Conservation (phyloP, 1,140 invertebrate genomes). For the Leptinotarsa undecemlineata region DNA sequence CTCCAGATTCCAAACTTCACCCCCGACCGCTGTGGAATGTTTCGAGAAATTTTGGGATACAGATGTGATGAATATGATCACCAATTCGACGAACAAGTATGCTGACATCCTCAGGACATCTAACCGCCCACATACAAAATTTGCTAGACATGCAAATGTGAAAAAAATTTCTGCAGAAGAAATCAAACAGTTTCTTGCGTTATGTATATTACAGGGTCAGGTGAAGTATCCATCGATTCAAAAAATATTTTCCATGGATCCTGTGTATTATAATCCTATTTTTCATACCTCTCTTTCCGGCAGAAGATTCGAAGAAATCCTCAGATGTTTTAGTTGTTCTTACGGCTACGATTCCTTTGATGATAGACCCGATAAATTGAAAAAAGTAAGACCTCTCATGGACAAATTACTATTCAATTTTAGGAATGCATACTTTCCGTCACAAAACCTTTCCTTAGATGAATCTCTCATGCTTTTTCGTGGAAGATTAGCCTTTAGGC, state of each 20-base stretch:
- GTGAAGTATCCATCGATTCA: neutral
- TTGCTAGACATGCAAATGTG: slow-evolving; percentile 8
- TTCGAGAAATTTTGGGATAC: slow-evolving; percentile 15
- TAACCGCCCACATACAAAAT: neutral
- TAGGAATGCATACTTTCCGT: slow-evolving; percentile 17
- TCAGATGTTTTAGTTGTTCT: slow-evolving; percentile 3
- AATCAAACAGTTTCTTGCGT: slow-evolving; percentile 17
- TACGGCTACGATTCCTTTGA: neutral
- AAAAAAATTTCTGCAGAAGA: slow-evolving; percentile 5
- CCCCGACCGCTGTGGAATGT: slow-evolving; percentile 7
- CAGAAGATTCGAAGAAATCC: slow-evolving; percentile 18
- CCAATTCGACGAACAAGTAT: slow-evolving; percentile 15
- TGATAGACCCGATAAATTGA: neutral
- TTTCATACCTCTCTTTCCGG: slow-evolving; percentile 20
- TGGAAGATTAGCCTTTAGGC: slow-evolving; percentile 20
- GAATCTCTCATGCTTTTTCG: slow-evolving; percentile 27
- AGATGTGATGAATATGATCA: slow-evolving; percentile 14
- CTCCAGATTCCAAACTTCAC: slow-evolving; percentile 11
- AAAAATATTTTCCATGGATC: slow-evolving; percentile 14
- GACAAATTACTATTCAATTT: slow-evolving; percentile 13
- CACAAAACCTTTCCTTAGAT: slow-evolving; percentile 22
- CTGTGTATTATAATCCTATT: slow-evolving; percentile 12
- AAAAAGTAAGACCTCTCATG: slow-evolving; percentile 21
- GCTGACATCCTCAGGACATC: neutral
- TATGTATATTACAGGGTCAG: slow-evolving; percentile 17